Evolutionary conservation across 2,113 vertebrate species (phyloP).

Genomic region (Pterocles orientalis): DNA sequence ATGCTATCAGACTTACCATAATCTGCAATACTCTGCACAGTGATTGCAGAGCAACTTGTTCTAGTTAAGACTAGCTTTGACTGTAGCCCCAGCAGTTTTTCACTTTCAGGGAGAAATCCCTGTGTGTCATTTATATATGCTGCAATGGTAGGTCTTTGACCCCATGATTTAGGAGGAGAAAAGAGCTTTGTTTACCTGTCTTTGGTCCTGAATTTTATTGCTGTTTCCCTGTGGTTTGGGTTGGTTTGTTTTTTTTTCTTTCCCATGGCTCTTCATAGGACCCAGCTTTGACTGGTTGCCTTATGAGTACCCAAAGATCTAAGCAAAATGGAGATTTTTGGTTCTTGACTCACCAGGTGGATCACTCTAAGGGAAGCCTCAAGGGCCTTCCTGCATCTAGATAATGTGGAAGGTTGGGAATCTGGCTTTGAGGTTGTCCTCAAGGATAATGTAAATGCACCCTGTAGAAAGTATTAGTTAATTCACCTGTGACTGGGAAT

Average conservation of each 20-base stretch:
- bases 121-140: not conserved
- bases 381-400: not conserved
- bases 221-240: not conserved
- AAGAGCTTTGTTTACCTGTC: not conserved
- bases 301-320: not conserved
- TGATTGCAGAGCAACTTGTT: not conserved
- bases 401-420: not conserved
- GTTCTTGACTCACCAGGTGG: not conserved
- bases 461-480: constrained; percentile 8
- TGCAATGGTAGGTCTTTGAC: not conserved
- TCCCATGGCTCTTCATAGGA: not conserved
- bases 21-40: not conserved
- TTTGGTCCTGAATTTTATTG: not conserved
- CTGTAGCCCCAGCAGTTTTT: not conserved
- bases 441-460: constrained; percentile 16
- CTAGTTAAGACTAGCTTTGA: not conserved
- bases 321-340: constrained; percentile 12
- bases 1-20: not conserved
- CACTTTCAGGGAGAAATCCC: not conserved
- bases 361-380: not conserved
- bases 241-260: not conserved
- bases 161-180: not conserved
- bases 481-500: not conserved
- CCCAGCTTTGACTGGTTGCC: not conserved
- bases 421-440: constrained; percentile 37